Conservation (phyloP, 1,140 invertebrate species). For the Thaumatotibia leucotreta region DNA sequence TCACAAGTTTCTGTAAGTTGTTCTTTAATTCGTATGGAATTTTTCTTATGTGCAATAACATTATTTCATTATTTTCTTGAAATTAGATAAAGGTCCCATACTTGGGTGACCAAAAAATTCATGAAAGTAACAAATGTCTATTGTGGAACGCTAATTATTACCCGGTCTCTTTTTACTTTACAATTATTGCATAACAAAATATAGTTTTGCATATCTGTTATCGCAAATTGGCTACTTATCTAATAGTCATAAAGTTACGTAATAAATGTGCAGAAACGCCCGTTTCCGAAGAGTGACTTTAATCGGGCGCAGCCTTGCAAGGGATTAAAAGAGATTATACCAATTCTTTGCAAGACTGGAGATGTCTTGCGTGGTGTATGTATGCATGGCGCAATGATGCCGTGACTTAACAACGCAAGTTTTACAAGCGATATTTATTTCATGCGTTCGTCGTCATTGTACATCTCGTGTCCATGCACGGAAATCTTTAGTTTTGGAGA, state of each 20-base stretch:
- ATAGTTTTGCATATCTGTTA: too few species aligned
- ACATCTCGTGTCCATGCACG: too few species aligned
- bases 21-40: not conserved
- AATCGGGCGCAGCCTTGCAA: conserved; percentile 15
- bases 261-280: not conserved
- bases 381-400: not conserved
- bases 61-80: not conserved
- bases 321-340: conserved; percentile 32
- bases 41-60: not conserved
- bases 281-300: not conserved
- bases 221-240: too few species aligned
- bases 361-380: not conserved
- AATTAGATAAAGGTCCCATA: not conserved
- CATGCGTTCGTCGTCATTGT: too few species aligned
- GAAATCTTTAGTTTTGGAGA: too few species aligned
- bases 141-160: too few species aligned
- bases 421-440: too few species aligned
- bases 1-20: conserved; percentile 64
- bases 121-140: too few species aligned
- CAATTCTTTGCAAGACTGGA: conserved; percentile 24
- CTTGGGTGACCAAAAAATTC: too few species aligned
- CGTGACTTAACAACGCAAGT: not conserved
- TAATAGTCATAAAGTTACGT: not conserved
- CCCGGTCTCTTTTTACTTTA: too few species aligned
- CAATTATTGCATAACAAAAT: too few species aligned